phyloP scores from a whole-genome alignment of 2,113 vertebrate genomes.

The Campylorhamphus procurvoides region DNA sequence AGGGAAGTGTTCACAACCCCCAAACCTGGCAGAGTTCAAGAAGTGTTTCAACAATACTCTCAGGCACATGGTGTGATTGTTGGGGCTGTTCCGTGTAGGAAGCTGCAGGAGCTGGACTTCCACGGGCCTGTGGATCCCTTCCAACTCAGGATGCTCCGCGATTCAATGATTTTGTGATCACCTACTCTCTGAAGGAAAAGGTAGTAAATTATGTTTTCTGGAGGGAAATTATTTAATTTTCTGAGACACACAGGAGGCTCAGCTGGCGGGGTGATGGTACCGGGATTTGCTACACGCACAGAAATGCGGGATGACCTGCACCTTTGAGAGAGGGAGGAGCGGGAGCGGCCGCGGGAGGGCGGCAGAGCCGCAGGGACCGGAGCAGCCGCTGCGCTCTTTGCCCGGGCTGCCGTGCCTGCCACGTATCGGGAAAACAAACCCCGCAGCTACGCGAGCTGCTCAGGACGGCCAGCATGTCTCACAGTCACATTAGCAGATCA shows the following conservation, averaged over 20 bases:
- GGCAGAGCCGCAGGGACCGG: slow-evolving; percentile 24
- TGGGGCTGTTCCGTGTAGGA: not conserved
- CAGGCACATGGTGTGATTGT: not conserved
- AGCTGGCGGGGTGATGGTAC: not conserved
- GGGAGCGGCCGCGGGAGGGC: slow-evolving; percentile 30
- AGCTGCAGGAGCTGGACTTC: not conserved
- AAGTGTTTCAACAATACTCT: not conserved
- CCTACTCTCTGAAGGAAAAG: not conserved
- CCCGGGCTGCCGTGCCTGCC: rapidly evolving
- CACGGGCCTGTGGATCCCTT: not conserved
- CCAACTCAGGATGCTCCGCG: not conserved
- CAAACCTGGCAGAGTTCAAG: not conserved
- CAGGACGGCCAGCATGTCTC: not conserved
- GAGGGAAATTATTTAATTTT: not conserved
- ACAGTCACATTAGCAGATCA: not conserved
- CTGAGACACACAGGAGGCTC: not conserved
- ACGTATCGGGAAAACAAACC: not conserved
- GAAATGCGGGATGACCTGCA: not conserved
- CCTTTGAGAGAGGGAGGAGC: no score
- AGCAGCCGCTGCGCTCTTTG: rapidly evolving
- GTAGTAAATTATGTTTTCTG: not conserved
- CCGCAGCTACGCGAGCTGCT: not conserved
- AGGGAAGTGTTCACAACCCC: not conserved
- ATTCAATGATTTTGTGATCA: not conserved
- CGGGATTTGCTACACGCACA: rapidly evolving